Percentiles rank a stretch among this genome's conserved stretches.
phyloP scores from a whole-genome alignment of 2,113 vertebrate genomes.

The Peromyscus polionotus region DNA sequence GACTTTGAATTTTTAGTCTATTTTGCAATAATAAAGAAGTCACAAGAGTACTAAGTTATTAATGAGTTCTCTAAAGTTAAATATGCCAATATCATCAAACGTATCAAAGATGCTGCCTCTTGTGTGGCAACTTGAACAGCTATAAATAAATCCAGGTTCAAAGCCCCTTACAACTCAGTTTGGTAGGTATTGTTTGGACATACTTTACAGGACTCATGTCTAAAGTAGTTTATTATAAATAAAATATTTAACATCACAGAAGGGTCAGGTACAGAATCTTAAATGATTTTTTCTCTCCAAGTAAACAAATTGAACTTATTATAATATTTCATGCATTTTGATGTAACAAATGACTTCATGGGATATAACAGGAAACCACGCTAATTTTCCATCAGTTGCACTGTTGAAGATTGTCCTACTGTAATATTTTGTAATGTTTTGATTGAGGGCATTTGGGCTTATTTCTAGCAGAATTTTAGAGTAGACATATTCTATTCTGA shows the following conservation, averaged over 20 bases:
- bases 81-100: background rate
- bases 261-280: background rate
- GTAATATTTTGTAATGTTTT: constrained; percentile 80
- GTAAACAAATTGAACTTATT: constrained; percentile 53
- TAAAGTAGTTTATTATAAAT: constrained; percentile 35
- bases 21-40: background rate
- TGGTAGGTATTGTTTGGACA: background rate
- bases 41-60: background rate
- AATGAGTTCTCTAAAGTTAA: background rate
- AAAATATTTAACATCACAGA: constrained; percentile 16
- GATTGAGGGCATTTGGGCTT: constrained; percentile 74
- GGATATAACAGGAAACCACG: constrained; percentile 68
- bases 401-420: constrained; percentile 66
- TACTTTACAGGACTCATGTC: background rate
- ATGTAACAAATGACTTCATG: constrained; percentile 70
- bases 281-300: constrained; percentile 67
- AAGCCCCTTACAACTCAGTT: background rate
- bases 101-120: background rate
- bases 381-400: constrained; percentile 57
- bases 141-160: background rate
- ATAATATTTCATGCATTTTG: constrained; percentile 69
- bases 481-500: constrained; percentile 76
- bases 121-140: background rate
- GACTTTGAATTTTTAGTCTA: background rate
- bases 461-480: constrained; percentile 72